These are phyloP conservation scores for Cybosia mesomella DNA, from an alignment of 2,888 invertebrate species.

Conservation along the genomic window DNA sequence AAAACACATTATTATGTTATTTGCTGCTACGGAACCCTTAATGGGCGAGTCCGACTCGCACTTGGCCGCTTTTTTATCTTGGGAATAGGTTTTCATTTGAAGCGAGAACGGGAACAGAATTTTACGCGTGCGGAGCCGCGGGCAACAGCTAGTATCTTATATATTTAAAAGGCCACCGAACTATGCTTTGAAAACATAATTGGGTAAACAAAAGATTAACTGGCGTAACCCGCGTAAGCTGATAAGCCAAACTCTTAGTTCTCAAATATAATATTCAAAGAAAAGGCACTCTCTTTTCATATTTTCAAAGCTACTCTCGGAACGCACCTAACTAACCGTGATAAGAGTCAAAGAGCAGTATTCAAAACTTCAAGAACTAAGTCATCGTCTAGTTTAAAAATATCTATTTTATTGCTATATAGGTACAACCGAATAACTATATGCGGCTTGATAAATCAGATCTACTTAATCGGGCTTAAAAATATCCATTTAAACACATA, in stretches of 20 bases:
- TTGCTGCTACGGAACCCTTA: no score
- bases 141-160: no score
- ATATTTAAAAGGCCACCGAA: conserved; percentile 17
- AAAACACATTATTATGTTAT: no score
- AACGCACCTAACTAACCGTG: conserved; percentile 80
- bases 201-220: conserved; percentile 61
- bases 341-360: conserved; percentile 73
- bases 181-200: conserved; percentile 46
- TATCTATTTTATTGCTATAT: conserved; percentile 52
- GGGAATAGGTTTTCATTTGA: no score
- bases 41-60: no score
- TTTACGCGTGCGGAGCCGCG: no score
- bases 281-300: conserved; percentile 72
- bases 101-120: no score
- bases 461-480: conserved; percentile 36
- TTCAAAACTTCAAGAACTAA: conserved; percentile 73
- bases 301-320: conserved; percentile 65
- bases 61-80: no score
- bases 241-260: conserved; percentile 71
- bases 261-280: conserved; percentile 78
- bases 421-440: conserved; percentile 31
- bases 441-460: conserved; percentile 32
- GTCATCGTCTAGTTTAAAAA: conserved; percentile 62
- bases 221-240: conserved; percentile 48
- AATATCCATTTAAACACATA: conserved; percentile 37